Evolutionary conservation across 2,888 invertebrate species (phyloP), one percentile per base, ranked within the genome.

Genomic region (Netelia melanura): DNA sequence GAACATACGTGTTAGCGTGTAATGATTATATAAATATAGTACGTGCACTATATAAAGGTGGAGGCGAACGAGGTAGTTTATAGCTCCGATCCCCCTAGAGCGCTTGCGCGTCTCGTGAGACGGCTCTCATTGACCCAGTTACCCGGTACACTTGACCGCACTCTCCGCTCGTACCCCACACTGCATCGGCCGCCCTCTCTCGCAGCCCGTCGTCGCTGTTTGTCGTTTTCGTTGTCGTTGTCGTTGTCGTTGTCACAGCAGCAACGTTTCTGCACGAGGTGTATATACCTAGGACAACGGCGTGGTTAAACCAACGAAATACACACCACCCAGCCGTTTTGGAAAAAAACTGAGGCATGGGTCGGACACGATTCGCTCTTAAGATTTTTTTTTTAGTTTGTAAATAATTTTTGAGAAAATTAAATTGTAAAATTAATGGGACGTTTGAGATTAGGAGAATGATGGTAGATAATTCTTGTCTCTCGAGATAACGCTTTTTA

Each of bases 141-240:
- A 93, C 93, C 93, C 92, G 92, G 92, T 93, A 93, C 93, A 93
- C 93, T 93, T 93, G 93, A 93, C 93, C 93, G 93, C 91, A 92
- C 92, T 91, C 89, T 88, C 88, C 88, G 86, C 88, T 87, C 87
- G 81, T 81, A 87, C 87, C 86, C 86, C 86, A 85, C 83, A 81
- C 85, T 83, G 72, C 75, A 80, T 25, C 77, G 74, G n/a, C 70
- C 77, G 72, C 84, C 75, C 61, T 54, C 70, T 62, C 74, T 64
- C 71, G 54, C 72, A 21, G 30, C 3, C 52, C 23, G 44, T 1
- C 58, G 52, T 62, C 44, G 17, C 17, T 17, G 17, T 17, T 17
- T 17, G 17, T 17, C 17, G 17, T 17, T 17, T 17, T 17, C 17
- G 52, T 44, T 67, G 64, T 71, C 78, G 58, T 70, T 17, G 38